Evolutionary conservation across 1,140 invertebrate genomes (phyloP).

Genomic region (Trinorchestia longiramus): DNA sequence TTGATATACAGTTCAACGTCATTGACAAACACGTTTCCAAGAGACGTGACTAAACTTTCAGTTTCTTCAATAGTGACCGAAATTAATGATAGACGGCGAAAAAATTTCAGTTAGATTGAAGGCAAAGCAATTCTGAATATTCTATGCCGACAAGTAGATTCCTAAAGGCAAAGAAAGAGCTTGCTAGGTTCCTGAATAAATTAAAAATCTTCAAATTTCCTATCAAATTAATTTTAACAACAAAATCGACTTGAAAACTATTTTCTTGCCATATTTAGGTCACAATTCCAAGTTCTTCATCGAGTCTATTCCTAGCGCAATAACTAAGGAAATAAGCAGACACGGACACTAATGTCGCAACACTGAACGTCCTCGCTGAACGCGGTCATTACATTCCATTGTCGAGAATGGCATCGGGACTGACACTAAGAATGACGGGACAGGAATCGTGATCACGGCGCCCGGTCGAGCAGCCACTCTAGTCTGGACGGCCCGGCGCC

Average conservation of each 20-base stretch:
- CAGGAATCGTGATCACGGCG: too few species aligned
- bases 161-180: background rate
- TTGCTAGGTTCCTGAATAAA: background rate
- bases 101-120: background rate
- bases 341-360: background rate
- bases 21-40: background rate
- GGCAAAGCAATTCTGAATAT: background rate
- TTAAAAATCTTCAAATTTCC: background rate
- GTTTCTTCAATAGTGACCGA: background rate
- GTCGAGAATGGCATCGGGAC: background rate
- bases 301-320: background rate
- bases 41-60: background rate
- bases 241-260: background rate
- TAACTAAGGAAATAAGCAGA: background rate
- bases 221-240: too few species aligned
- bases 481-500: background rate
- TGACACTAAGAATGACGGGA: background rate
- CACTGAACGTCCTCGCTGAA: background rate
- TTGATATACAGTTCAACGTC: too few species aligned
- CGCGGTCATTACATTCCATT: background rate
- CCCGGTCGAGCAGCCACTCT: background rate
- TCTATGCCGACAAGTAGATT: background rate
- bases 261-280: background rate
- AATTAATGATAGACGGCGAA: background rate
- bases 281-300: too few species aligned